Evolutionary conservation across 2,888 invertebrate genomes (phyloP), one percentile per base, ranked within the genome.

Genomic region (Monopis laevigella): DNA sequence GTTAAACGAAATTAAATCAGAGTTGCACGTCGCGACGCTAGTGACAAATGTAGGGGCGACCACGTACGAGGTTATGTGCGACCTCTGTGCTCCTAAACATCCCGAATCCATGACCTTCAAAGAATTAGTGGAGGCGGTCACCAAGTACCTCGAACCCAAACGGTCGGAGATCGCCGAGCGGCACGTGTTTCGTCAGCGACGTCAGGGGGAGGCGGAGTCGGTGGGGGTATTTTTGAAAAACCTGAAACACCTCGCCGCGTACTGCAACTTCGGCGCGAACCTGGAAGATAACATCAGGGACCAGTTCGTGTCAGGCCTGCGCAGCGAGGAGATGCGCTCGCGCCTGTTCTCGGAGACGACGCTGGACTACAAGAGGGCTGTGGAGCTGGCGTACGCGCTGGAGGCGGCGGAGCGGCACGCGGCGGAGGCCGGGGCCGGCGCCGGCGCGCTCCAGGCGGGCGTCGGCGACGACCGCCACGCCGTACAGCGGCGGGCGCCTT

Each of bases 341-440:
- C 30, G 54, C 8, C 29, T 58, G 2, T 55, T 56, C 32, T 51
- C 54, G 1, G 56, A 53, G 34, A 43, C 36, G 14, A 42, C 43
- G 1, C 17, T 55, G 2, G 39, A 48, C 16, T 55, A 52, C 42
- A 48, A 48, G 27, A 36, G 43, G 16, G 52, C 50, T 3, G 51
- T 54, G 45, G 53, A 56, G 40, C 43, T 53, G 34, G 53, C 54
- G 41, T 24, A 49, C 11, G 51, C 48, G 10, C 30, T 48, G 42
- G 48, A 45, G 30, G 49, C 49, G 19, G 47, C 49, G 14, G 47
- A 46, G n/a, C n/a, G n/a, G n/a, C n/a, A n/a, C n/a, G n/a, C n/a
- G n/a, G n/a, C n/a, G n/a, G n/a, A n/a, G n/a, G n/a, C n/a, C n/a
- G n/a, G n/a, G n/a, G n/a, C n/a, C n/a, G n/a, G n/a, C n/a, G n/a